Evolutionary conservation across 1,140 invertebrate genomes (phyloP), one percentile per base, ranked within the genome.

Genomic region (Dendroctonus ponderosae): DNA sequence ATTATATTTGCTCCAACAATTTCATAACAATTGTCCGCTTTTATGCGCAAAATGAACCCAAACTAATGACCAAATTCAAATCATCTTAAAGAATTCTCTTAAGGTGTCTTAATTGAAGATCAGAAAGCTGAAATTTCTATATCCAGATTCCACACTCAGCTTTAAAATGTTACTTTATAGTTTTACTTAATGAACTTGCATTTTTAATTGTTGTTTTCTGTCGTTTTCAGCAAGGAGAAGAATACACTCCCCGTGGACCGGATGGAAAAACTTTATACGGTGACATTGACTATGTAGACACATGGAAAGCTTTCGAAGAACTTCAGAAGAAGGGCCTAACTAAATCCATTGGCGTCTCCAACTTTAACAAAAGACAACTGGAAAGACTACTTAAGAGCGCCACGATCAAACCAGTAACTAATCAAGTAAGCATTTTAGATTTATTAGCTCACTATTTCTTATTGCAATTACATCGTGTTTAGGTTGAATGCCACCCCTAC

Each of bases 311-410:
- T 5, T 88, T 95, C 86, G 92, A 94, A 77, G 75, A 83, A 40
- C 82, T 86, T 53, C 79, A 86, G 0, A 79, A 85, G 46, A 81
- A 86, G 69, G 91, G 91, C 2, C 78, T 93, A 7, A 80, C 85
- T 0, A 88, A 85, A 71, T 86, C 88, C 9, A 94, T 96, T 69
- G 94, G 94, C 4, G 77, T 96, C 0, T 95, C 92, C 7, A 96
- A 96, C 75, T 96, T 96, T 72, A 94, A 91, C 76, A 85, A 84
- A 52, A 79, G 87, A 65, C 94, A 96, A 76, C 80, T 96, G 41
- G 78, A 86, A n/a, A 81, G 87, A 67, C 54, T 96, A 38, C 60
- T 92, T 0, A 78, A 86, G 41, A 82, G 78, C 50, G 84, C 82
- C 11, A 84, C 79, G 9, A 82, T 94, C 14, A 88, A 87, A 75